These are phyloP conservation scores for Eustalomyia histrio DNA, from an alignment of 2,888 invertebrate species.

Conservation along the genomic window DNA sequence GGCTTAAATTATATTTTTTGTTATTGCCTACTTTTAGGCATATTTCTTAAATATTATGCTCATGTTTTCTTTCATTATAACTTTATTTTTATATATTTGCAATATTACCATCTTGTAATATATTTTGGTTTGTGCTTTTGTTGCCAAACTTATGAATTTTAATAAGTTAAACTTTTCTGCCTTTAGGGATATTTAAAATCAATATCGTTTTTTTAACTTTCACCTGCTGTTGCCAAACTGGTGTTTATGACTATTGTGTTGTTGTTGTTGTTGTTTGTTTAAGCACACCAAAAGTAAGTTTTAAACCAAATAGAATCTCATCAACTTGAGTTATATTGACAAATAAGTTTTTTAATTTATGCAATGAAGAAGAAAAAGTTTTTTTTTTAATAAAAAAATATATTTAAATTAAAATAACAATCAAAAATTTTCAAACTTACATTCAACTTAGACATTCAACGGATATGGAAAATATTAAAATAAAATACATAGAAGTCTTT, in stretches of 20 bases:
- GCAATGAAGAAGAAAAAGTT: background rate
- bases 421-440: too few species aligned
- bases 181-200: conserved; percentile 9
- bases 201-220: conserved; percentile 17
- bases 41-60: too few species aligned
- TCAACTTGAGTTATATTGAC: too few species aligned
- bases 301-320: background rate
- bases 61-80: too few species aligned
- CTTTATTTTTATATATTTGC: too few species aligned
- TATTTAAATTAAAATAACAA: background rate
- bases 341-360: background rate
- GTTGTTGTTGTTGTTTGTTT: background rate
- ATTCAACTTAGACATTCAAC: too few species aligned
- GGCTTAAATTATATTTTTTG: too few species aligned
- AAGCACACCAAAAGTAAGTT: background rate
- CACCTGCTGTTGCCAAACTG: conserved; percentile 27
- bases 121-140: background rate
- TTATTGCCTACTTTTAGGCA: too few species aligned
- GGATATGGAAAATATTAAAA: too few species aligned
- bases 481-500: too few species aligned
- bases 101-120: too few species aligned
- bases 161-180: background rate
- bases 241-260: conserved; percentile 32
- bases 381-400: background rate
- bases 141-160: conserved; percentile 32